Evolutionary conservation across 2,888 invertebrate species (phyloP).

Genomic region (Sminthurinus aureus): DNA sequence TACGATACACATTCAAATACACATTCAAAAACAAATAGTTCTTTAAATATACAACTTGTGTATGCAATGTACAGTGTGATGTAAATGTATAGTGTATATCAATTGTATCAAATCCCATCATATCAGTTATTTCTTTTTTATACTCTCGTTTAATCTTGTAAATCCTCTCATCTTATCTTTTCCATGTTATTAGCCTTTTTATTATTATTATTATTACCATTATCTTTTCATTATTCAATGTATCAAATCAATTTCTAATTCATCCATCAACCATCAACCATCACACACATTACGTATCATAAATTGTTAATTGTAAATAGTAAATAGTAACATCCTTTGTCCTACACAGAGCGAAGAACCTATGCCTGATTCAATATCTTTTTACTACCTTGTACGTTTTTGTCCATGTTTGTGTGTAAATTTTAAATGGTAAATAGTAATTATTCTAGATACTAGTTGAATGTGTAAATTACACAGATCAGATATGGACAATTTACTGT

Average conservation of each 20-base stretch:
- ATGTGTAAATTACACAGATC: no score
- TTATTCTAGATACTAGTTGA: not conserved
- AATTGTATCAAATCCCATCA: not conserved
- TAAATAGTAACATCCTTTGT: no score
- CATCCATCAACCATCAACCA: no score
- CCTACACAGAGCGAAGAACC: no score
- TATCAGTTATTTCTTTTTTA: not conserved
- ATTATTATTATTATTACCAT: not conserved
- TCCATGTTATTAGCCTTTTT: not conserved
- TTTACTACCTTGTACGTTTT: no score
- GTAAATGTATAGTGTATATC: not conserved
- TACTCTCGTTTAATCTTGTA: not conserved
- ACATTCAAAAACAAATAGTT: not conserved
- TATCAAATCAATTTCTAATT: no score
- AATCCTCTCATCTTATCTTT: not conserved
- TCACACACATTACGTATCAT: no score
- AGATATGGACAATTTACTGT: no score
- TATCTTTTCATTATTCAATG: not conserved
- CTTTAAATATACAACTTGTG: not conserved
- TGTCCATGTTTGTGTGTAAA: no score
- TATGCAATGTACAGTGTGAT: not conserved
- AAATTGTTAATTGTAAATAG: no score
- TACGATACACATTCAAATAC: not conserved
- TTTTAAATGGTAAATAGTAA: no score
- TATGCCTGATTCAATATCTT: no score